Evolutionary conservation across 1,140 invertebrate genomes (phyloP).

Genomic region (Pachyrhynchus sulphureomaculatus): DNA sequence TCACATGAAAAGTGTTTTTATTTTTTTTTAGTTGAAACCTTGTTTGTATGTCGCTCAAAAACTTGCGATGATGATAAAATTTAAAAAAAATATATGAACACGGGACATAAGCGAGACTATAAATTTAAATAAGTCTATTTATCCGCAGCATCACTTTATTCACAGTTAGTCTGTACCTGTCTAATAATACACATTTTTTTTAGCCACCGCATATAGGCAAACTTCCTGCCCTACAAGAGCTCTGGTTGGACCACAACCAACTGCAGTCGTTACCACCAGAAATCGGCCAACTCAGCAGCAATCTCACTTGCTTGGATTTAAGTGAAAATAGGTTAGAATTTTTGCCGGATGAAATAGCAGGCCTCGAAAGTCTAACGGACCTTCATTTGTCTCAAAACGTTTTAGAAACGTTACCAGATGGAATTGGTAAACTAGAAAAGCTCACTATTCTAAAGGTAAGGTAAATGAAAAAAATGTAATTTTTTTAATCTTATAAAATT

Average conservation of each 20-base stretch:
- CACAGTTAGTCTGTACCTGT: too few species aligned
- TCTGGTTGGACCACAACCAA: slow-evolving; percentile 98
- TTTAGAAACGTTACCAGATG: slow-evolving; percentile 90
- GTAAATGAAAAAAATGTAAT: neutral
- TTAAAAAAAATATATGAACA: too few species aligned
- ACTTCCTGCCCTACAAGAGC: slow-evolving; percentile 88
- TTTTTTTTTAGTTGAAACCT: too few species aligned
- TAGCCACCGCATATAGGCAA: slow-evolving; percentile 93
- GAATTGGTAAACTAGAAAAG: slow-evolving; percentile 85
- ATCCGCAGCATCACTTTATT: too few species aligned
- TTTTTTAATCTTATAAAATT: neutral
- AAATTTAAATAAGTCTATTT: too few species aligned
- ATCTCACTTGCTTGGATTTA: slow-evolving; percentile 90
- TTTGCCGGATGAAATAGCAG: slow-evolving; percentile 94
- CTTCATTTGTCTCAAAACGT: slow-evolving; percentile 96
- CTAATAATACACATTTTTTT: too few species aligned
- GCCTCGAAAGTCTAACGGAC: slow-evolving; percentile 87
- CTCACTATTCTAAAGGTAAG: slow-evolving; percentile 86
- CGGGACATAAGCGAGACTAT: too few species aligned
- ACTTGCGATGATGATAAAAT: too few species aligned
- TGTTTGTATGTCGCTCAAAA: too few species aligned
- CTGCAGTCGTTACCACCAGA: slow-evolving; percentile 89
- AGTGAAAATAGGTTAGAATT: slow-evolving; percentile 93
- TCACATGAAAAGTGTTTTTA: too few species aligned
- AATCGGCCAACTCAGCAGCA: slow-evolving; percentile 84